Evolutionary conservation across 2,797 vertebrate species (phyloP), one percentile per base, ranked within the genome.

Genomic region (Melanogrammus aeglefinus): DNA sequence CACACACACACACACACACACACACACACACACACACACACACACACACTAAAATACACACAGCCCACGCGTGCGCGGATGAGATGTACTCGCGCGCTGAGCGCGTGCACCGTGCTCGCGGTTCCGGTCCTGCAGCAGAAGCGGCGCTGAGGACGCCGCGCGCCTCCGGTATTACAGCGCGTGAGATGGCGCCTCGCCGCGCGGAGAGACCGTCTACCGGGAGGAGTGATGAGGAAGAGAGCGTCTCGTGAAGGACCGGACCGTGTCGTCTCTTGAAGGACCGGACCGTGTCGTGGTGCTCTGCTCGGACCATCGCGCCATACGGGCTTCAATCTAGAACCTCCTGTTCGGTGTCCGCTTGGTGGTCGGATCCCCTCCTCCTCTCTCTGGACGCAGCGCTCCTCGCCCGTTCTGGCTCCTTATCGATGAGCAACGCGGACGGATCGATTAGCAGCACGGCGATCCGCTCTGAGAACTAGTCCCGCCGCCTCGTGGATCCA

Each of bases 91-190:
- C 74, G 86, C 41, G 86, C 83, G 77, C 51, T 80, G 82, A 87
- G 87, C 85, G 81, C 84, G 83, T 76, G 88, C 84, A 83, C 86
- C 84, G 86, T 88, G 91, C 87, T 92, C 90, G 80, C 88, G 85
- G 87, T 92, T 91, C 89, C 77, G 91, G 87, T 91, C 90, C 88
- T 90, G 90, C 90, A 87, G 88, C 83, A 87, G 84, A 86, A 81
- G 76, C 84, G 75, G 83, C 82, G 84, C 80, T 90, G 87, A 89
- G 87, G 83, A 91, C 83, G 80, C 75, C 1, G 18, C 72, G 81
- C 88, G 86, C 78, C 80, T 87, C 47, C 14, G 47, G 18, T 51
- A 51, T 18, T 16, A 16, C 2, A 51, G 18, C 6, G 51, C 51
- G 51, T 76, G 84, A 24, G 81, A 76, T 77, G 84, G 21, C 3